Evolutionary conservation across 2,113 vertebrate species (phyloP).

Genomic region (Chloropsis cyanopogon): DNA sequence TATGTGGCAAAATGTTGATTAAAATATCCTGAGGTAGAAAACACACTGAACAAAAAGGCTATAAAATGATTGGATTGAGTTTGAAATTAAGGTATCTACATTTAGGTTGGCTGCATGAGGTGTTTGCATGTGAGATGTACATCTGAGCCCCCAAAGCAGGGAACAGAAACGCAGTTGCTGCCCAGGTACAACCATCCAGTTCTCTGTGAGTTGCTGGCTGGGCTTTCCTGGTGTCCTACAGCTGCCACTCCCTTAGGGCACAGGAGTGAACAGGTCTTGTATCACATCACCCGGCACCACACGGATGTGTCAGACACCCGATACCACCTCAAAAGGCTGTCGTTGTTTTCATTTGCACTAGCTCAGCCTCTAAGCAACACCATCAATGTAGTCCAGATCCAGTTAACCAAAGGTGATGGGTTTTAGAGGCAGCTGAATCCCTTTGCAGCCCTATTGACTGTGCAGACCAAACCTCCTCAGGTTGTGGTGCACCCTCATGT

Average conservation of each 20-base stretch:
- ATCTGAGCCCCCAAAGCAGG: not conserved
- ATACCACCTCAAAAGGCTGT: not conserved
- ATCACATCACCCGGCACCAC: fast-evolving
- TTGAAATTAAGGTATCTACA: not conserved
- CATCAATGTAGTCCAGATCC: not conserved
- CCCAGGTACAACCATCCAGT: not conserved
- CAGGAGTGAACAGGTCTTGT: not conserved
- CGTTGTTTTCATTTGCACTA: not conserved
- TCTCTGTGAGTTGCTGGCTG: not conserved
- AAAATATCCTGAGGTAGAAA: not conserved
- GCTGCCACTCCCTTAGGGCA: not conserved
- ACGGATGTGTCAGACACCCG: fast-evolving
- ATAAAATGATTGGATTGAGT: not conserved
- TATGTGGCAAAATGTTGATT: not conserved
- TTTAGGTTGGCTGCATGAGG: not conserved
- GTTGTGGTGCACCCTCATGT: not conserved
- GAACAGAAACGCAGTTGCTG: not conserved
- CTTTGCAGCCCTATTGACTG: not conserved
- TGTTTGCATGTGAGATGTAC: not conserved
- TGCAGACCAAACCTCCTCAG: not conserved
- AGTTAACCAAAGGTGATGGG: not conserved
- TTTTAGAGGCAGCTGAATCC: not conserved
- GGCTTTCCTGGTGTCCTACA: not conserved
- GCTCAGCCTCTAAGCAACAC: not conserved
- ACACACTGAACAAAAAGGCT: not conserved